Conservation (phyloP, 2,888 invertebrate genomes). For the Stenolophus ochropezus region DNA sequence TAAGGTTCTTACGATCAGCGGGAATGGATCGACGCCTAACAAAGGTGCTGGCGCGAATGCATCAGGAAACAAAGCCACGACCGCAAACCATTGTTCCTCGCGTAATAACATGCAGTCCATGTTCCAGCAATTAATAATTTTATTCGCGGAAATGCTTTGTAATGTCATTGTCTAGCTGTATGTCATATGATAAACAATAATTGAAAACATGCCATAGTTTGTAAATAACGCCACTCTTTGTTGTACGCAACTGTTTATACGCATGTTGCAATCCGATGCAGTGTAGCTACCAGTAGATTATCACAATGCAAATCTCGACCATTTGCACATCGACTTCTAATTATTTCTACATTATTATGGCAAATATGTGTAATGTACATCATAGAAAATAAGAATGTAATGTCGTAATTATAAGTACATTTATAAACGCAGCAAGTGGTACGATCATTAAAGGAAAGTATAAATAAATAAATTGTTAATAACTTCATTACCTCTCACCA, state of each 20-base stretch:
- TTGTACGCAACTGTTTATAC: conserved; percentile 5
- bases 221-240: conserved; percentile 44
- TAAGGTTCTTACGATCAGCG: conserved; percentile 3
- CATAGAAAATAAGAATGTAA: no score
- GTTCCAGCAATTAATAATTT: conserved; percentile 56
- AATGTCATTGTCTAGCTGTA: conserved; percentile 51
- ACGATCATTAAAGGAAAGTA: no score
- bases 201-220: conserved; percentile 56
- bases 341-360: neutral
- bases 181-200: conserved; percentile 58
- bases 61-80: conserved; percentile 18
- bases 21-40: neutral
- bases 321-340: neutral
- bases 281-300: neutral
- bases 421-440: no score
- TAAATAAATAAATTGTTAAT: no score
- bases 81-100: conserved; percentile 15
- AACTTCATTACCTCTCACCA: no score
- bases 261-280: neutral
- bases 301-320: conserved; percentile 1
- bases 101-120: conserved; percentile 54
- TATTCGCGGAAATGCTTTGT: conserved; percentile 57
- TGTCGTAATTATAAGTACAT: no score
- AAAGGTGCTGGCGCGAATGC: conserved; percentile 4
- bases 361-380: neutral